Base-by-base conservation (phyloP, 2,113 vertebrate genomes). In the Percopsis transmontana region DNA sequence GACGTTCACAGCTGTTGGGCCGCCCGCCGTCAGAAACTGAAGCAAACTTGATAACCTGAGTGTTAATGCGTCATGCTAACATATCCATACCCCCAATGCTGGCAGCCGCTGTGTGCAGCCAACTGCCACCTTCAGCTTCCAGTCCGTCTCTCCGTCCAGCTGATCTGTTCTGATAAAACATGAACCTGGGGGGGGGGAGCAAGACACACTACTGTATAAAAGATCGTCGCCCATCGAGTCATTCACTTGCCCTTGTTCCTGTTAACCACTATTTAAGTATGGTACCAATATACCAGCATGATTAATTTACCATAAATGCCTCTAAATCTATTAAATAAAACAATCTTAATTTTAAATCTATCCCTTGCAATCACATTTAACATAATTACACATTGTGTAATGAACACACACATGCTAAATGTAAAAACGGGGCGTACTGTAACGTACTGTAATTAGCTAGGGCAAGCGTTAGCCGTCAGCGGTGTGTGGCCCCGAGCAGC, bases 141-240 rank as follows among this genome's bases (percentile, higher is more conserved):
- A 99, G 87, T 99, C 97, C 0, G 97, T 99, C 77, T 99, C 97
- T 56, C 97, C 97, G 50, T 99, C 97, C 0, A 99, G 94, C 85
- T 98, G 97, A 72, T 99, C 97, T 2, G 96, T 99, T 66, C 96
- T 90, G 86, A 99, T 96, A 84, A 99, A 99, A 84, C 97, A 99
- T 0, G 95, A 84, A 42, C 97, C 97, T 99, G 85, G 38, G 85
- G 68, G 38, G 2, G 77, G 0, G 81, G 63, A 24, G 18, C 62
- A 47, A 16, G 1, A 4, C 45, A n/a, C 15, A 47, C 14, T n/a
- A 3, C 42, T 45, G 42, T 14, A 47, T 47, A n/a, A 47, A 16
- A 47, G 7, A n/a, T n/a, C n/a, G n/a, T n/a, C n/a, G n/a, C n/a
- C n/a, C 27, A 33, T 33, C 27, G 3, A 33, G 27, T 33, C 27